These are phyloP conservation scores for Altica lythri DNA, from an alignment of 2,888 invertebrate species.

Conservation along the genomic window DNA sequence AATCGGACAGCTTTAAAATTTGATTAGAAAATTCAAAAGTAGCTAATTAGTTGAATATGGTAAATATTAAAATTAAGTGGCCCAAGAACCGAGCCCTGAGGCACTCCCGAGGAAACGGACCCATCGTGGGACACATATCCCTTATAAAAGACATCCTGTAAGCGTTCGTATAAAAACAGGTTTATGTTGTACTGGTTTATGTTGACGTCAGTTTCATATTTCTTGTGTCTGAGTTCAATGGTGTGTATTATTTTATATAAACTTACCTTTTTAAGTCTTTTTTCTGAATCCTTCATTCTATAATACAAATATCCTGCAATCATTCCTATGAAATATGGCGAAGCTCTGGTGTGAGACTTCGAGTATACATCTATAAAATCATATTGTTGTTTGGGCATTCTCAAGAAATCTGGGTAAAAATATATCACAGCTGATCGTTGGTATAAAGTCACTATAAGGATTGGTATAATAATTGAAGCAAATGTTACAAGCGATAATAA, in stretches of 20 bases:
- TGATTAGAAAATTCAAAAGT: no score
- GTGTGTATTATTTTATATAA: slow-evolving; percentile 1
- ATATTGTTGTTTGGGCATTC: slow-evolving; percentile 58
- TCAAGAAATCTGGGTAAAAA: slow-evolving; percentile 62
- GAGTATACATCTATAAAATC: slow-evolving; percentile 63
- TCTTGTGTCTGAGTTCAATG: no score
- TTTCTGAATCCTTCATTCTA: slow-evolving; percentile 47
- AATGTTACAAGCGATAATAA: slow-evolving; percentile 52
- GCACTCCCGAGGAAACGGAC: no score
- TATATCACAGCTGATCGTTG: slow-evolving; percentile 60
- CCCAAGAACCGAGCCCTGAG: no score
- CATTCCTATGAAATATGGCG: slow-evolving; percentile 64
- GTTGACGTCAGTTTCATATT: no score
- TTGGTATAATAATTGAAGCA: slow-evolving; percentile 59
- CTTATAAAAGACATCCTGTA: no score
- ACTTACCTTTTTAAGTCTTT: slow-evolving; percentile 50
- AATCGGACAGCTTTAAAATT: no score
- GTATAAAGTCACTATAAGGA: slow-evolving; percentile 59
- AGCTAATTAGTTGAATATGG: no score
- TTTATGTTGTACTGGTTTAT: no score
- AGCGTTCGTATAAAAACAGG: no score
- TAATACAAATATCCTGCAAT: slow-evolving; percentile 59
- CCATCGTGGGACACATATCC: no score
- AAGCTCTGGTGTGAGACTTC: slow-evolving; percentile 64
- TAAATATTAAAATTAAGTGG: no score